phyloP scores from a whole-genome alignment of 2,797 vertebrate species.

The Astyanax mexicanus region DNA sequence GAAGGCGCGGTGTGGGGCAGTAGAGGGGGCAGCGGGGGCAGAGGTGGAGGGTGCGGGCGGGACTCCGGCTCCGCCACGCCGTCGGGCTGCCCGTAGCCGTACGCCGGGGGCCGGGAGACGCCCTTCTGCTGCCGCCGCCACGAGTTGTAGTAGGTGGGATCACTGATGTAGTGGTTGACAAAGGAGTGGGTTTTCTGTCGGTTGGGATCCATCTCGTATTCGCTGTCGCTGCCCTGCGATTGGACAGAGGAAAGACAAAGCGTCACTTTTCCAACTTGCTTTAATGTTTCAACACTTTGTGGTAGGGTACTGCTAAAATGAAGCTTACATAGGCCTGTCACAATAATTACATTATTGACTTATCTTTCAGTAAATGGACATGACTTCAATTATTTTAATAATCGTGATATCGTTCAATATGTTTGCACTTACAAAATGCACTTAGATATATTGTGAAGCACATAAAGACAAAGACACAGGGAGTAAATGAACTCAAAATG shows the following conservation, averaged over 20 bases:
- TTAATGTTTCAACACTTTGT: too few species aligned
- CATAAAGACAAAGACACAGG: too few species aligned
- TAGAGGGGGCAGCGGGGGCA: constrained; percentile 79
- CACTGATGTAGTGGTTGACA: constrained; percentile 99
- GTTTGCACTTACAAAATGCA: too few species aligned
- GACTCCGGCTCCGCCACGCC: constrained; percentile 83
- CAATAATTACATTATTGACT: too few species aligned
- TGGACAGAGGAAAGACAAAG: neutral
- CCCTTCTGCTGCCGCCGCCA: constrained; percentile 97
- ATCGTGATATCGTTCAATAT: too few species aligned
- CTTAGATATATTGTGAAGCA: too few species aligned
- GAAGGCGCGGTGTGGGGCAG: constrained; percentile 75
- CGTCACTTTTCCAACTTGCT: too few species aligned
- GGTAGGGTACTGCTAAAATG: too few species aligned
- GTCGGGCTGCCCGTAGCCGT: constrained; percentile 92
- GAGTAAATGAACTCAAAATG: too few species aligned
- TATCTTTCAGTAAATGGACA: too few species aligned
- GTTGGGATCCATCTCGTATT: constrained; percentile 90
- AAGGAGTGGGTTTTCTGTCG: constrained; percentile 97
- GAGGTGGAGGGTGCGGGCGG: constrained; percentile 75
- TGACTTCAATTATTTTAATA: too few species aligned
- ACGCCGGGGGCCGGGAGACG: constrained; percentile 89
- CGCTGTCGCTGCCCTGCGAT: constrained; percentile 93
- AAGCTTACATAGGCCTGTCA: too few species aligned
- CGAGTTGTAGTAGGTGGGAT: constrained; percentile 97